Percentiles rank a stretch among this genome's conserved stretches.
Conservation (phyloP, 2,113 vertebrate genomes). For the Stegostoma tigrinum region DNA sequence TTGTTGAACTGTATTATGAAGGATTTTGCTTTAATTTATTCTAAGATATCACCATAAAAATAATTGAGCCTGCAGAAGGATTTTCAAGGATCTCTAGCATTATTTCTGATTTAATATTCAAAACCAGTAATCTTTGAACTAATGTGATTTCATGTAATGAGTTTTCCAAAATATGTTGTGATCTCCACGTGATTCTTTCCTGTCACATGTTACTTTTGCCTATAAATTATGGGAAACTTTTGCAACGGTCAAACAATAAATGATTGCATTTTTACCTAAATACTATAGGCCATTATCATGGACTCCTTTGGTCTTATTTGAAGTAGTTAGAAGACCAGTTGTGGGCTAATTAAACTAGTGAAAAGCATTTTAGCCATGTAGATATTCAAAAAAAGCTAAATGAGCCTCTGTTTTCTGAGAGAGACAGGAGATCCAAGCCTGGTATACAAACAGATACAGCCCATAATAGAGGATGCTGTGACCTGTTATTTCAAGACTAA, state of each 20-base stretch:
- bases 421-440: not conserved
- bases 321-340: not conserved
- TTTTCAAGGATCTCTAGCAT: not conserved
- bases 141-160: not conserved
- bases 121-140: not conserved
- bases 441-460: not conserved
- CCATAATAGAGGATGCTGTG: not conserved
- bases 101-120: not conserved
- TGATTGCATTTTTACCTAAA: not conserved
- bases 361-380: not conserved
- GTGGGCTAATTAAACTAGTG: not conserved
- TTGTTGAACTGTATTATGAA: not conserved
- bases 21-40: not conserved
- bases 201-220: not conserved
- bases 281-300: not conserved
- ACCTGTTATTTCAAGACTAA: not conserved
- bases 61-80: not conserved
- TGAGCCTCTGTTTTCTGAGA: not conserved
- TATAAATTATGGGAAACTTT: not conserved
- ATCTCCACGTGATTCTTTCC: not conserved
- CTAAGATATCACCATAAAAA: not conserved
- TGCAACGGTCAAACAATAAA: not conserved
- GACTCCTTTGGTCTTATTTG: not conserved
- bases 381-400: not conserved
- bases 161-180: not conserved